These are phyloP conservation scores for Dryobota labecula DNA, from an alignment of 2,888 invertebrate species.

Conservation along the genomic window DNA sequence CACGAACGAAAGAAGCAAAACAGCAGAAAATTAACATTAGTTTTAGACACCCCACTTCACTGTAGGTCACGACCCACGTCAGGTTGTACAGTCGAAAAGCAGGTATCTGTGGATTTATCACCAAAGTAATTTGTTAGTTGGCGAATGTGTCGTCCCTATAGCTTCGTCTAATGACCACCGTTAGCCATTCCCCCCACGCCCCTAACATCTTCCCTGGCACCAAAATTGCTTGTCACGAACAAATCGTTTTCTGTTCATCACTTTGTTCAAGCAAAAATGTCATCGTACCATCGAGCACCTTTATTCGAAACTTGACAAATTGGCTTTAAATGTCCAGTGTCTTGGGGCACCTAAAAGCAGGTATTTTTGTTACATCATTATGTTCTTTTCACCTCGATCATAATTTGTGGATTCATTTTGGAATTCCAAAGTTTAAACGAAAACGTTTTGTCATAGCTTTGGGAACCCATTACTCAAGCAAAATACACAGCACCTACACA, in stretches of 20 bases:
- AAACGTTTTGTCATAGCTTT: constrained; percentile 82
- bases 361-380: constrained; percentile 61
- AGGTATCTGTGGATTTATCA: constrained; percentile 82
- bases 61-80: constrained; percentile 54
- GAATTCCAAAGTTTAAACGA: constrained; percentile 60
- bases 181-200: constrained; percentile 77
- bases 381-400: constrained; percentile 61
- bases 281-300: constrained; percentile 77
- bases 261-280: constrained; percentile 72
- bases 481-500: constrained; percentile 88
- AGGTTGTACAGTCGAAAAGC: constrained; percentile 87
- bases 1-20: constrained; percentile 38
- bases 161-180: constrained; percentile 86
- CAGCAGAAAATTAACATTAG: constrained; percentile 36
- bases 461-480: constrained; percentile 84
- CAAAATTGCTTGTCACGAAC: constrained; percentile 84
- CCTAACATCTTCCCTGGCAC: constrained; percentile 81
- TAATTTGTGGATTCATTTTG: constrained; percentile 60
- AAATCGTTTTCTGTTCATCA: constrained; percentile 83
- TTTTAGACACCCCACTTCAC: constrained; percentile 44
- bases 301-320: constrained; percentile 71
- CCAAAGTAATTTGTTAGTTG: constrained; percentile 86
- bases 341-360: constrained; percentile 62
- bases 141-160: constrained; percentile 88
- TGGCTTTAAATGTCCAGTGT: constrained; percentile 71